Evolutionary conservation across 2,888 invertebrate species (phyloP), one percentile per base, ranked within the genome.

Genomic region (Phengaris arion): DNA sequence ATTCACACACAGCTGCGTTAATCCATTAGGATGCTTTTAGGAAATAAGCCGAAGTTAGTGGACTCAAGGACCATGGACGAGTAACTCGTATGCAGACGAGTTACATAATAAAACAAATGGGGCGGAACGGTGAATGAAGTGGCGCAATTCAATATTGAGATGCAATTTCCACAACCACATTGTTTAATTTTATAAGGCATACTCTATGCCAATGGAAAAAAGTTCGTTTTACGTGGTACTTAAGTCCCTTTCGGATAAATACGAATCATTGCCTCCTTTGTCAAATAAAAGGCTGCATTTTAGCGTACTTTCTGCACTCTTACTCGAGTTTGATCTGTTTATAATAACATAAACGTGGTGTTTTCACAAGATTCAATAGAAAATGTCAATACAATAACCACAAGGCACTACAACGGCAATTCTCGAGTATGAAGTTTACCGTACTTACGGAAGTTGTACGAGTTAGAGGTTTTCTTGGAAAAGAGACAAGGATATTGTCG

Each of bases 91-190:
- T 77, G 79, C 78, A 79, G 77, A 76, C 75, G 76, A 72, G 75
- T 79, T 79, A 77, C 78, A 75, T 77, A 77, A 74, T 76, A 75
- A 68, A 75, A 74, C 76, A 72, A 80, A 79, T 79, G 76, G 77
- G 75, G 77, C 79, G 79, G 75, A 77, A 77, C 79, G 77, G 59
- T 76, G 75, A 79, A 78, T 77, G 77, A 78, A 79, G 77, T 2
- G 35, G 78, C 77, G 77, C 77, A 77, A 79, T 77, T 77, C 77
- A 74, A 77, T 77, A 79, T 80, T 76, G 74, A 77, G 76, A 79
- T 75, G 77, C 74, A 74, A 78, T 76, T 77, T 76, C 75, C 75
- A 73, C 77, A 76, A 35, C 35, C 35, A 35, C 6, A 12, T 64
- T 22, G 13, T 59, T 59, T 9, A 64, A 64, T 45, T 64, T 64